Evolutionary conservation across 2,797 vertebrate genomes (phyloP), one percentile per base, ranked within the genome.

Genomic region (Danio tinwini): DNA sequence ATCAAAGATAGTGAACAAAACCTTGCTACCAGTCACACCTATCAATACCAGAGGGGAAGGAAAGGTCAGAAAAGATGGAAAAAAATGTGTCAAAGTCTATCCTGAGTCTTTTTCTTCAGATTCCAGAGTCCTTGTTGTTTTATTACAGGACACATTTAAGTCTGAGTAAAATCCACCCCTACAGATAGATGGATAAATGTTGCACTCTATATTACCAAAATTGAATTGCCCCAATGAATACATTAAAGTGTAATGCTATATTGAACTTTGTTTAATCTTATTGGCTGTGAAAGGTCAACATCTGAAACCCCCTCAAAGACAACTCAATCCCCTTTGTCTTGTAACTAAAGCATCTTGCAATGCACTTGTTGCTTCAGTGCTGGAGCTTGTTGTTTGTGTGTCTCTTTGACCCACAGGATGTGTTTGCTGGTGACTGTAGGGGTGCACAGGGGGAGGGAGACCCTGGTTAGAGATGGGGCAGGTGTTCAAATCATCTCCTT

Each of bases 351-450:
- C n/a, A 67, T 12, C 19, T 74, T 19, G 17, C 6, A 40, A 39
- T 29, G 21, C 68, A 52, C n/a, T 21, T 21, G 44, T 52, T 53
- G n/a, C 17, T 52, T 62, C 42, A 64, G 37, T 47, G 52, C 59
- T 70, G 50, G 42, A 50, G 19, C 21, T 76, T 78, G 64, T 50
- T 65, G 39, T 85, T 81, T 79, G 17, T 4, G 6, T 74, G 67
- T 55, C 56, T 44, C 53, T 74, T 74, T 86, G 81, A 78, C 76
- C 64, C 76, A 65, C 39, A 62, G 75, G 63, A 64, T 39, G 7
- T 53, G 42, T 42, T 72, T 11, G 12, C 50, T 71, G 78, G 50
- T 13, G 62, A 68, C 78, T 53, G 29, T 80, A 55, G 75, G 73
- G 63, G 78, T 55, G 50, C 56, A 56, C 69, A 74, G 73, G 21